Percentiles rank a stretch among this genome's conserved stretches.
Conservation (phyloP, 1,140 invertebrate genomes). For the Cheumatopsyche charites region DNA sequence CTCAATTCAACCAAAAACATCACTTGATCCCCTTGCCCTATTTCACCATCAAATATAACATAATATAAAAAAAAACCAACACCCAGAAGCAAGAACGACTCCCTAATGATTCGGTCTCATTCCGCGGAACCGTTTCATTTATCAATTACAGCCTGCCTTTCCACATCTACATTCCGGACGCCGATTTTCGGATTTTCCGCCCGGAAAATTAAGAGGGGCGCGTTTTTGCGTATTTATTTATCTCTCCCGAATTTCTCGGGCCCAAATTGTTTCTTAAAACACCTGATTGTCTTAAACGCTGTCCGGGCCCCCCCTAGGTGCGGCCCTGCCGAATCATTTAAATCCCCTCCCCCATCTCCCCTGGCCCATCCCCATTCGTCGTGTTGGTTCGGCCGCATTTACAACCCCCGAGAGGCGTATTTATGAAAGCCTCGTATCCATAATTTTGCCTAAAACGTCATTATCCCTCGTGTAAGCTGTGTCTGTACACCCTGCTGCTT, state of each 20-base stretch:
- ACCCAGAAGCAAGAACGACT: not conserved
- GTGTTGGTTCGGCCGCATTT: not conserved
- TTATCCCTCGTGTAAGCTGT: not conserved
- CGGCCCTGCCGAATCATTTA: no score
- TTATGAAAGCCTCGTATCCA: slow-evolving; percentile 13
- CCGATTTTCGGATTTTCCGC: not conserved
- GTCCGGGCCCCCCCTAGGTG: not conserved
- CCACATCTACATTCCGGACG: not conserved
- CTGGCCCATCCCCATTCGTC: no score
- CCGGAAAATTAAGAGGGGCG: slow-evolving; percentile 1
- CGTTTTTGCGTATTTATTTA: slow-evolving; percentile 22
- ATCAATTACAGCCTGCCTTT: slow-evolving; percentile 12
- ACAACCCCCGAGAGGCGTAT: slow-evolving; percentile 15
- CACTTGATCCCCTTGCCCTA: no score
- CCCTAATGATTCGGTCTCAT: not conserved
- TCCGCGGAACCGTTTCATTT: not conserved
- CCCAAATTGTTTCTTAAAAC: slow-evolving; percentile 33
- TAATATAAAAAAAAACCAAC: not conserved
- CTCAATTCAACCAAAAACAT: no score
- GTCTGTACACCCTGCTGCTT: not conserved
- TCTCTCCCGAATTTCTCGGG: slow-evolving; percentile 15
- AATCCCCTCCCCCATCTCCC: no score
- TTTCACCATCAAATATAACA: no score
- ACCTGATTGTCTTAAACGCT: slow-evolving; percentile 33
- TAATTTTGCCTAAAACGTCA: slow-evolving; percentile 15